Evolutionary conservation across 1,140 invertebrate species (phyloP).

Genomic region (Euwallacea similis): DNA sequence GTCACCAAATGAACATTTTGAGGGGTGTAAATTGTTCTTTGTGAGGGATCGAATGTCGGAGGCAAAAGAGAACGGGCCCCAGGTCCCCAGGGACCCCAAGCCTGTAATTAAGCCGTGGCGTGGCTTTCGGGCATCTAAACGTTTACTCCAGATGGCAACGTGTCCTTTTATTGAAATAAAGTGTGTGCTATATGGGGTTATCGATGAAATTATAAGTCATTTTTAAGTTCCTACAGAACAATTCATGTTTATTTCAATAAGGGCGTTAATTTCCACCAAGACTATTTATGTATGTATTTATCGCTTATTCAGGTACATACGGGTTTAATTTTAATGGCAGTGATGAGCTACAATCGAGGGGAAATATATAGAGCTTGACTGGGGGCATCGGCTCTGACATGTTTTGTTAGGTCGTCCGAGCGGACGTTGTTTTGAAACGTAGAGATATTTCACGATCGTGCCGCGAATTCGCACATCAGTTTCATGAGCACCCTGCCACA

Average conservation of each 20-base stretch:
- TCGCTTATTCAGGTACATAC: neutral
- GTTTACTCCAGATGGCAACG: slow-evolving; percentile 34
- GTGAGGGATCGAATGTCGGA: slow-evolving; percentile 6
- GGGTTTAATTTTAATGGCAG: slow-evolving; percentile 23
- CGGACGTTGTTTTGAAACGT: slow-evolving; percentile 32
- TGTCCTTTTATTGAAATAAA: slow-evolving; percentile 37
- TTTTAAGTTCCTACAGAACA: neutral
- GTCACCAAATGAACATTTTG: slow-evolving; percentile 2
- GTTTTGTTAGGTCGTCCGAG: slow-evolving; percentile 33
- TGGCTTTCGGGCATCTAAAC: slow-evolving; percentile 22
- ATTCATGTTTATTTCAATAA: neutral
- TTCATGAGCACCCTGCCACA: slow-evolving; percentile 12
- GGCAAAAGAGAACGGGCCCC: slow-evolving; percentile 25
- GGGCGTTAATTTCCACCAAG: neutral
- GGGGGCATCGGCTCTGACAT: slow-evolving; percentile 31
- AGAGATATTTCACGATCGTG: slow-evolving; percentile 24
- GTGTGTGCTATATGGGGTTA: neutral
- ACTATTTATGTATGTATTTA: too few species aligned
- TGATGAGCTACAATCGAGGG: slow-evolving; percentile 13
- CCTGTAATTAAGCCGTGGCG: slow-evolving; percentile 34
- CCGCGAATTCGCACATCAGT: slow-evolving; percentile 29
- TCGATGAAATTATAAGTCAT: neutral
- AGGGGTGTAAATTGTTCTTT: slow-evolving; percentile 34
- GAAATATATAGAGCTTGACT: slow-evolving; percentile 22
- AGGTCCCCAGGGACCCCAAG: slow-evolving; percentile 23